phyloP scores from a whole-genome alignment of 2,888 invertebrate species.

The Meteorus cinctellus region DNA sequence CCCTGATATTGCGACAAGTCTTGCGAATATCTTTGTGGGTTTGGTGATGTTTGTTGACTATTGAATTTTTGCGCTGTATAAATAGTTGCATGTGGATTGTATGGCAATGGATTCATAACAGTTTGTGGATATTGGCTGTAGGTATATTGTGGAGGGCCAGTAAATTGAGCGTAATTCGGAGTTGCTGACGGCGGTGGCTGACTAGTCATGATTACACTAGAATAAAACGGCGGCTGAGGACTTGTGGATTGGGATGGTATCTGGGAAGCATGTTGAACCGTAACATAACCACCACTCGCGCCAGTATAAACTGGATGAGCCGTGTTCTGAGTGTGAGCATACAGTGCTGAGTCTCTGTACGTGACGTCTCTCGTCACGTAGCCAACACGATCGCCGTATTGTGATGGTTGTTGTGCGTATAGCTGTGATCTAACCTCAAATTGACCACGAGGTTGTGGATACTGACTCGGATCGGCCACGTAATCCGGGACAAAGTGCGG shows the following conservation, averaged over 20 bases:
- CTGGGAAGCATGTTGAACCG: constrained; percentile 63
- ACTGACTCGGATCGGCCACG: constrained; percentile 58
- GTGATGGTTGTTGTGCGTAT: constrained; percentile 61
- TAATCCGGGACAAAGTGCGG: constrained; percentile 67
- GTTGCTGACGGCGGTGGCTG: constrained; percentile 56
- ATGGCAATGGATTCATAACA: constrained; percentile 67
- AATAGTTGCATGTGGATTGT: constrained; percentile 62
- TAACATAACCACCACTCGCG: constrained; percentile 64
- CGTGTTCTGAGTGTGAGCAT: constrained; percentile 61
- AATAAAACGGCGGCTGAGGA: constrained; percentile 65
- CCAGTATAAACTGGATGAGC: constrained; percentile 63
- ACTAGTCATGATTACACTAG: constrained; percentile 61
- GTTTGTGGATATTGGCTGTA: constrained; percentile 69
- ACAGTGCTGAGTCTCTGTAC: constrained; percentile 59
- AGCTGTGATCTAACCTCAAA: constrained; percentile 66
- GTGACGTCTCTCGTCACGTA: constrained; percentile 68
- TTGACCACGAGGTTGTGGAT: constrained; percentile 65
- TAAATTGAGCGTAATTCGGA: constrained; percentile 58
- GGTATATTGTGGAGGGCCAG: constrained; percentile 61
- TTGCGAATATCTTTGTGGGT: constrained; percentile 69
- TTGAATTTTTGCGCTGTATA: constrained; percentile 63
- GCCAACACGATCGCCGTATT: constrained; percentile 64
- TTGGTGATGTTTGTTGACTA: constrained; percentile 65
- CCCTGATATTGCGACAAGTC: constrained; percentile 68
- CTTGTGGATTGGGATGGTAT: constrained; percentile 65